Evolutionary conservation across 2,888 invertebrate species (phyloP).

Genomic region (Tanaodytes sp.): DNA sequence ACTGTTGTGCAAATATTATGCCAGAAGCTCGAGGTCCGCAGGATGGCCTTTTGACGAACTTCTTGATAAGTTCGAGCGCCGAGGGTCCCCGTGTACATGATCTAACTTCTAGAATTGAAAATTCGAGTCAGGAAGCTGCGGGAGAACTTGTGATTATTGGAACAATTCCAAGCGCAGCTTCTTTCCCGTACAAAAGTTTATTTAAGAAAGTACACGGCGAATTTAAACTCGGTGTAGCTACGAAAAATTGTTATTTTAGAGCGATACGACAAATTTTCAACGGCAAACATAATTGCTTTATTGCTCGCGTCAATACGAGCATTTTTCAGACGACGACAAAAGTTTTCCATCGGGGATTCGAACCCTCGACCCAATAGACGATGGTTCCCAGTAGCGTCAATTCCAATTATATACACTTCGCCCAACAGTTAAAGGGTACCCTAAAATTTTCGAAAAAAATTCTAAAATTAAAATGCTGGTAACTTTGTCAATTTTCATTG

Average conservation of each 20-base stretch:
- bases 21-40: constrained; percentile 34
- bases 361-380: no score
- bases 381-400: no score
- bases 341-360: no score
- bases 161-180: constrained; percentile 51
- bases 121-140: constrained; percentile 52
- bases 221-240: constrained; percentile 21
- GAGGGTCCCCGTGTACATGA: constrained; percentile 45
- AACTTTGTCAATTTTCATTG: no score
- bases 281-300: constrained; percentile 31
- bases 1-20: constrained; percentile 44
- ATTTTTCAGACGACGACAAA: no score
- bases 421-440: no score
- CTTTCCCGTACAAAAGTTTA: constrained; percentile 50
- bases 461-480: no score
- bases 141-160: constrained; percentile 53
- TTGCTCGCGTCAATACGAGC: constrained; percentile 14
- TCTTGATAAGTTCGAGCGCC: constrained; percentile 37
- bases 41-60: constrained; percentile 51
- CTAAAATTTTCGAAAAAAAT: no score
- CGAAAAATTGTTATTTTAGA: constrained; percentile 36
- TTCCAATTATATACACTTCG: no score
- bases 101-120: constrained; percentile 52
- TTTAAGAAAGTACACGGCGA: constrained; percentile 45
- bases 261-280: constrained; percentile 34